A percentile compares a stretch with the other conserved stretches of the same genome.
phyloP scores from a whole-genome alignment of 2,113 vertebrate species.

The Triplophysa tibetana region DNA sequence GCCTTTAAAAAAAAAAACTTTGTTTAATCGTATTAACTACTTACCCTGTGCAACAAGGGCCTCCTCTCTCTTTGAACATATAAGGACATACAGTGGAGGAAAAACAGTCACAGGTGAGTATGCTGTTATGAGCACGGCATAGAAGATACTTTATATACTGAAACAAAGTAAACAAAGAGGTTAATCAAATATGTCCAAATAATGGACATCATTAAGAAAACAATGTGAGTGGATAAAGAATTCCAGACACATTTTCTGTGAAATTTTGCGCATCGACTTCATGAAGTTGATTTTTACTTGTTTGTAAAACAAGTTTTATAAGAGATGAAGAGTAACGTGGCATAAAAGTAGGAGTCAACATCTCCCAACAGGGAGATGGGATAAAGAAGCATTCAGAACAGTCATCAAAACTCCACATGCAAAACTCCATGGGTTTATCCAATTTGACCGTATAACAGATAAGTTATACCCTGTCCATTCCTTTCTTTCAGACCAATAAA shows the following conservation, averaged over 20 bases:
- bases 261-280: background rate
- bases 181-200: conserved; percentile 25
- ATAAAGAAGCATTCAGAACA: background rate
- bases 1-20: conserved; percentile 4
- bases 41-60: conserved; percentile 69
- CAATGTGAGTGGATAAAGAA: background rate
- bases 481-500: too few species aligned
- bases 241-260: background rate
- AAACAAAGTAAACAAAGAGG: conserved; percentile 45
- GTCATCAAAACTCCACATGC: too few species aligned
- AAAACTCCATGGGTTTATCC: too few species aligned
- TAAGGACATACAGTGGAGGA: conserved; percentile 64
- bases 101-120: conserved; percentile 63
- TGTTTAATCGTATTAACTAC: conserved; percentile 49
- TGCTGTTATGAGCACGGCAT: conserved; percentile 46
- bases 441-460: too few species aligned
- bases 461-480: too few species aligned
- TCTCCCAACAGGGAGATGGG: background rate
- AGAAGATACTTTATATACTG: conserved; percentile 22
- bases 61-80: conserved; percentile 74
- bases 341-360: background rate
- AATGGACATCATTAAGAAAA: background rate
- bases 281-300: background rate
- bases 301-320: background rate
- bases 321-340: background rate